Conservation (phyloP, 2,113 vertebrate genomes). For the Eulacestoma nigropectus region DNA sequence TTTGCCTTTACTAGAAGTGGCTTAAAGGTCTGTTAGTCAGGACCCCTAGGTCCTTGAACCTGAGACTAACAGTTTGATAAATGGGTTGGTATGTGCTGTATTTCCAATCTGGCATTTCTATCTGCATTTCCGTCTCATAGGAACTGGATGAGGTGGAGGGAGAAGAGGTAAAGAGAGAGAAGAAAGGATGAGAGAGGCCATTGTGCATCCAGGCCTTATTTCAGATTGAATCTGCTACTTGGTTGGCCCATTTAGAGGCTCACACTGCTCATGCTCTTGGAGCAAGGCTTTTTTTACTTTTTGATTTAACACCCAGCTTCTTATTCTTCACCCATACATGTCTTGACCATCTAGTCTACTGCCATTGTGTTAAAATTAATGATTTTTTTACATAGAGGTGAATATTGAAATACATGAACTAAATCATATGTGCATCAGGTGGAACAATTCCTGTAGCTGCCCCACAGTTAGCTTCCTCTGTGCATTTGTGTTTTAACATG, state of each 20-base stretch:
- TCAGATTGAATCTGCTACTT: not conserved
- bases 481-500: not conserved
- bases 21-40: too few species aligned
- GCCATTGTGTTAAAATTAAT: not conserved
- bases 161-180: not conserved
- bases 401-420: not conserved
- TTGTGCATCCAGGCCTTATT: not conserved
- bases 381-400: not conserved
- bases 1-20: not conserved
- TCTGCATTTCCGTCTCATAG: not conserved
- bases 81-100: not conserved
- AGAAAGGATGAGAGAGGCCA: not conserved
- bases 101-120: not conserved
- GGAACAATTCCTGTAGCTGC: not conserved
- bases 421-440: not conserved
- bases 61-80: not conserved
- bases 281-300: not conserved
- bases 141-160: not conserved
- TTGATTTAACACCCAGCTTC: not conserved
- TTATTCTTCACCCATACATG: not conserved
- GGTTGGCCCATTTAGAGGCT: not conserved
- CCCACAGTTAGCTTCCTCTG: rapidly evolving
- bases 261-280: not conserved
- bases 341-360: not conserved
- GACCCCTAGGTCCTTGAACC: not conserved